Evolutionary conservation across 2,888 invertebrate genomes (phyloP).

Genomic region (Rotaria magnacalcarata): DNA sequence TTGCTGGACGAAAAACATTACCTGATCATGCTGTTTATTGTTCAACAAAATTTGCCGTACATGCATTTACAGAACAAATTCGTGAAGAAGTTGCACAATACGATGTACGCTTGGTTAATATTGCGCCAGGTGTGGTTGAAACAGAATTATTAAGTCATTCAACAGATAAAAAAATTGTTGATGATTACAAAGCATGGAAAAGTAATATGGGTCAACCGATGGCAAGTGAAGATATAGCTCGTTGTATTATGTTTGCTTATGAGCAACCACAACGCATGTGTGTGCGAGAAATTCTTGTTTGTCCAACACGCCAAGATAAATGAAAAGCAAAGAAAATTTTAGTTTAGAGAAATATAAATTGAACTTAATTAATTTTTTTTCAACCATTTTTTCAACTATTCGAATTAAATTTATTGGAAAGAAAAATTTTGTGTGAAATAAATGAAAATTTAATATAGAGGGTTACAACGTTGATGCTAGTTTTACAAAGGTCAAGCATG

Average conservation of each 20-base stretch:
- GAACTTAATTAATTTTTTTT: background rate
- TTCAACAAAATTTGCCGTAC: slow-evolving; percentile 42
- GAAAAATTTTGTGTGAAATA: too few relatives aligned
- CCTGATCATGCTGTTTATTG: slow-evolving; percentile 39
- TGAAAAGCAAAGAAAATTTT: background rate
- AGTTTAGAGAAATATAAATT: background rate
- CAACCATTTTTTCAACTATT: background rate
- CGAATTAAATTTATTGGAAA: too few relatives aligned
- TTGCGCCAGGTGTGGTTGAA: slow-evolving; percentile 60
- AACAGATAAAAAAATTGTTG: slow-evolving; percentile 56
- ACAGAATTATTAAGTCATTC: slow-evolving; percentile 55
- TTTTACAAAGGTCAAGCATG: too few relatives aligned
- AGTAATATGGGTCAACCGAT: background rate
- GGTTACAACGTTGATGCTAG: too few relatives aligned
- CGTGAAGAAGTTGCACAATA: slow-evolving; percentile 39
- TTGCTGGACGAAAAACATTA: slow-evolving; percentile 39
- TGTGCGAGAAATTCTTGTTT: slow-evolving; percentile 59
- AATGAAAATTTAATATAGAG: too few relatives aligned
- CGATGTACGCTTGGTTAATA: slow-evolving; percentile 47
- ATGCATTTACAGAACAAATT: slow-evolving; percentile 38
- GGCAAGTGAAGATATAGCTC: slow-evolving; percentile 53
- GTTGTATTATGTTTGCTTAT: slow-evolving; percentile 57
- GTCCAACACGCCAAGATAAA: slow-evolving; percentile 50
- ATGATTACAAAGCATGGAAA: slow-evolving; percentile 4
- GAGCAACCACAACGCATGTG: slow-evolving; percentile 57